These are phyloP conservation scores for Trinorchestia longiramus DNA, from an alignment of 1,140 invertebrate species.

Conservation along the genomic window DNA sequence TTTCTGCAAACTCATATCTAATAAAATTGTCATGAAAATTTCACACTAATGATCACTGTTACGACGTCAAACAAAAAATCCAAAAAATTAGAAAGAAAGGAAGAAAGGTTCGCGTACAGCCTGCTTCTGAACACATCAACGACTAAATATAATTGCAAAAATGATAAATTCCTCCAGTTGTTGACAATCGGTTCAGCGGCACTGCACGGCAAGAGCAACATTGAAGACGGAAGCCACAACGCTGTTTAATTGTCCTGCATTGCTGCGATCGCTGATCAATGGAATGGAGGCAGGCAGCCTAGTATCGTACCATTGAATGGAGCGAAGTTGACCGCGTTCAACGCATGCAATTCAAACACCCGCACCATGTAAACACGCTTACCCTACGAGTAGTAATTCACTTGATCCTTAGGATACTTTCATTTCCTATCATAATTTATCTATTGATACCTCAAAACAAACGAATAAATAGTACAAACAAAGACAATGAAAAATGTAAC, in stretches of 20 bases:
- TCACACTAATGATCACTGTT: neutral
- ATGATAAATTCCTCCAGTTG: neutral
- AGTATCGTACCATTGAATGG: neutral
- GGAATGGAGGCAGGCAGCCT: neutral
- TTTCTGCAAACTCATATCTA: neutral
- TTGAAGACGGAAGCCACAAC: neutral
- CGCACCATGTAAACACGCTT: neutral
- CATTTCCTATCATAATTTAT: neutral
- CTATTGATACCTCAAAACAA: neutral
- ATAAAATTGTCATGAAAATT: neutral
- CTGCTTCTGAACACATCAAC: no score
- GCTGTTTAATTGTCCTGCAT: neutral
- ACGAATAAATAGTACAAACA: neutral
- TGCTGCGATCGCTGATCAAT: neutral
- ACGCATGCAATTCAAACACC: neutral
- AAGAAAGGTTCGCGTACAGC: no score
- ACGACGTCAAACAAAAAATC: neutral
- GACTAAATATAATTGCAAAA: neutral
- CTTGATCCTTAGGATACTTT: neutral
- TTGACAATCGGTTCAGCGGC: neutral
- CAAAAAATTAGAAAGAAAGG: neutral
- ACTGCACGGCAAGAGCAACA: neutral
- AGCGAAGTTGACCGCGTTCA: neutral
- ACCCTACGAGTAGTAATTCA: neutral
- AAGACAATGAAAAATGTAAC: no score